Base-by-base conservation (phyloP, 2,888 invertebrate species). In the Eupelmus urozonus region DNA sequence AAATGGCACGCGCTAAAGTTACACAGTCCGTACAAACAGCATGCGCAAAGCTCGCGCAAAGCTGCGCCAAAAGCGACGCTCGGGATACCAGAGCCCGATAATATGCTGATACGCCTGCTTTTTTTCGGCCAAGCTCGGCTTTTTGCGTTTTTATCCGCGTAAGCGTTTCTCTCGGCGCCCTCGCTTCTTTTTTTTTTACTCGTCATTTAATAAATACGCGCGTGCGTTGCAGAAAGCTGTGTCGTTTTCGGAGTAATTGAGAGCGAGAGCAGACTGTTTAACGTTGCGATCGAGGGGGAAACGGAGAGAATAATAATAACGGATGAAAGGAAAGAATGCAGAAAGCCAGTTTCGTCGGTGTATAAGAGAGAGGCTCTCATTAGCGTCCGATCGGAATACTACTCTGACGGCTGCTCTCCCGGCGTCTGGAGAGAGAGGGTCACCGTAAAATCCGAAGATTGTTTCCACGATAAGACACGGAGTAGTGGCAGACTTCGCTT, bases 81-180 rank as follows among this genome's bases (percentile, higher is more conserved):
- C n/a, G n/a, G n/a, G 18, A 16, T 13, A 45, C 45, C 13, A 51
- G 49, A 7, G 42, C 25, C 27, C 63, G 49, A 67, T 62, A 69
- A 69, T 76, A 62, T 69, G 62, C 45, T 69, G 62, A 69, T 62
- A 69, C 53, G n/a, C 29, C 16, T 40, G 45, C n/a, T 75, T 42
- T 18, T n/a, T n/a, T n/a, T n/a, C n/a, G n/a, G n/a, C n/a, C n/a
- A n/a, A n/a, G n/a, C n/a, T n/a, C n/a, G n/a, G 5, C n/a, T 45
- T 23, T 27, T 34, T 25, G n/a, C 40, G n/a, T 18, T 20, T 42
- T 18, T 42, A 13, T 20, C 34, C 49, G 59, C 40, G 42, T 60
- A 53, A 62, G 25, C 67, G 53, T 34, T 62, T 69, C 60, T 51
- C 18, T 40, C 27, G 4, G 13, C 55, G 5, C 23, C 23, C 5